Percentiles rank a stretch among this genome's conserved stretches.
Evolutionary conservation across 2,797 vertebrate species (phyloP).

Genomic region (Odontamblyopus lacepedii): DNA sequence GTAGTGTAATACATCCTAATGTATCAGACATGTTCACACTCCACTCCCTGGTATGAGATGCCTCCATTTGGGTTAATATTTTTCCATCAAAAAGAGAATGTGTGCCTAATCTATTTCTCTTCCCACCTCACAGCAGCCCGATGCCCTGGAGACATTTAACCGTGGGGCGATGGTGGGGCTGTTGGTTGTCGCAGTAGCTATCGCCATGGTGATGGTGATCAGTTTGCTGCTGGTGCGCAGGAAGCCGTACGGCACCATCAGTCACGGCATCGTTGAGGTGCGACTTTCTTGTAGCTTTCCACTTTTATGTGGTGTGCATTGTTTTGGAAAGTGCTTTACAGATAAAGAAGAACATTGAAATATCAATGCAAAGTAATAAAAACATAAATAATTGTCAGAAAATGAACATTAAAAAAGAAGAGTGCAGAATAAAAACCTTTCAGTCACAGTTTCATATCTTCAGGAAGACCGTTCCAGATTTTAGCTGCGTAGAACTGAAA

Average conservation of each 20-base stretch:
- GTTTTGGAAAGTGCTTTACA: too few relatives aligned
- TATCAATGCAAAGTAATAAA: too few relatives aligned
- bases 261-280: conserved; percentile 93
- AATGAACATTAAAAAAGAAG: too few relatives aligned
- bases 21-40: neutral
- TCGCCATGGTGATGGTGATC: conserved; percentile 90
- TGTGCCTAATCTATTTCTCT: conserved; percentile 3
- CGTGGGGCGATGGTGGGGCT: conserved; percentile 89
- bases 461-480: too few relatives aligned
- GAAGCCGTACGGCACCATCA: conserved; percentile 92
- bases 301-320: neutral
- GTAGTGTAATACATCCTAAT: neutral
- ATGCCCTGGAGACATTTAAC: conserved; percentile 88
- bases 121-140: conserved; percentile 79
- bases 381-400: too few relatives aligned
- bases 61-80: neutral
- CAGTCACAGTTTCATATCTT: too few relatives aligned
- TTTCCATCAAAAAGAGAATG: neutral
- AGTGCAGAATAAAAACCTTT: too few relatives aligned
- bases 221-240: conserved; percentile 88
- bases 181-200: conserved; percentile 88
- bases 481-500: too few relatives aligned
- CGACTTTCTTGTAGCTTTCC: conserved; percentile 16
- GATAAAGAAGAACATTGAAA: too few relatives aligned
- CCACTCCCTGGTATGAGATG: neutral